Evolutionary conservation across 2,888 invertebrate genomes (phyloP).

Genomic region (Agonopterix subpropinquella): DNA sequence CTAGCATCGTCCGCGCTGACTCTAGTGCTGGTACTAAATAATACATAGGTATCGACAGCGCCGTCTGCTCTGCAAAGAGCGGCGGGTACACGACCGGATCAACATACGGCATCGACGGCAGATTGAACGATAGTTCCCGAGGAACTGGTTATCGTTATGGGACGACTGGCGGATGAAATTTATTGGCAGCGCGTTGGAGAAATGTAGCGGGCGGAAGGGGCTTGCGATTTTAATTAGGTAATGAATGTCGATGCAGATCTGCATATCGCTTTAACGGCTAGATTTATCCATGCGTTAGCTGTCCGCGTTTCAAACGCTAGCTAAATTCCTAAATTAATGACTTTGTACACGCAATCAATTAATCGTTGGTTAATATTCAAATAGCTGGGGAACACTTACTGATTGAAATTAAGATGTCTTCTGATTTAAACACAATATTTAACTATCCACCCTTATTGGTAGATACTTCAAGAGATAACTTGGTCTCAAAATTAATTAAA

Average conservation of each 20-base stretch:
- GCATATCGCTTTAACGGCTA: conserved; percentile 72
- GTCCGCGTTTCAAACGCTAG: conserved; percentile 55
- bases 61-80: conserved; percentile 57
- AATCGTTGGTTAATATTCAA: too few relatives aligned
- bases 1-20: conserved; percentile 27
- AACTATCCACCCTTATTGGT: too few relatives aligned
- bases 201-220: conserved; percentile 76
- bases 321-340: conserved; percentile 49
- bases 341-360: conserved; percentile 25
- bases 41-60: conserved; percentile 72
- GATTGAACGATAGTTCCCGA: conserved; percentile 76
- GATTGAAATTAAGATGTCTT: too few relatives aligned
- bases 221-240: conserved; percentile 76
- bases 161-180: conserved; percentile 74
- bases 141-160: conserved; percentile 77
- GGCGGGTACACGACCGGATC: conserved; percentile 69
- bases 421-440: too few relatives aligned
- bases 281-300: conserved; percentile 67
- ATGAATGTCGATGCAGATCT: conserved; percentile 76
- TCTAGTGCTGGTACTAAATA: conserved; percentile 64
- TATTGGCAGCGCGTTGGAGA: conserved; percentile 74
- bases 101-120: conserved; percentile 74
- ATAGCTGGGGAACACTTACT: too few relatives aligned
- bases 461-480: too few relatives aligned
- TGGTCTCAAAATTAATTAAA: too few relatives aligned